These are phyloP conservation scores for Gobio occitaniae DNA, from an alignment of 2,797 vertebrate species.

Conservation along the genomic window DNA sequence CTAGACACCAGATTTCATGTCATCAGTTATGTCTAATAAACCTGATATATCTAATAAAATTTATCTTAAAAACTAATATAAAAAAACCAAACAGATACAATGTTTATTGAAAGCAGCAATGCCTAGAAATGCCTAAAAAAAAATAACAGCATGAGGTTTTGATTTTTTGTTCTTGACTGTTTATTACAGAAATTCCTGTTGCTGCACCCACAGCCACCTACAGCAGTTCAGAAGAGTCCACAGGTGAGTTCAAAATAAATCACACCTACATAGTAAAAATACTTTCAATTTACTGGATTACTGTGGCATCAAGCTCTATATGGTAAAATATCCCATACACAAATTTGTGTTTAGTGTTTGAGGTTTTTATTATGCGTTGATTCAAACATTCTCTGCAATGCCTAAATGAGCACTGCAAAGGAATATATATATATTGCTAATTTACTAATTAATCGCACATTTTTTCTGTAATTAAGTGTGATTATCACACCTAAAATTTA, in stretches of 20 bases:
- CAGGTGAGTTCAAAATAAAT: constrained; percentile 79
- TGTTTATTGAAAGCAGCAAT: constrained; percentile 12
- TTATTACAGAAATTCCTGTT: constrained; percentile 88
- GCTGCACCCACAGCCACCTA: constrained; percentile 88
- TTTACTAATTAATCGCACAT: too few species aligned
- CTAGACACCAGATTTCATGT: constrained; percentile 48
- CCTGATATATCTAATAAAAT: constrained; percentile 35
- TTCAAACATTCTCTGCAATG: neutral
- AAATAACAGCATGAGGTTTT: constrained; percentile 16
- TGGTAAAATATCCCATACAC: neutral
- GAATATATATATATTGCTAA: neutral
- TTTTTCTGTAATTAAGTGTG: too few species aligned
- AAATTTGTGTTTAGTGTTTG: neutral
- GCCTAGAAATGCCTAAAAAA: constrained; percentile 9
- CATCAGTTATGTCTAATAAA: constrained; percentile 45
- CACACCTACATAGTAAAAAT: neutral
- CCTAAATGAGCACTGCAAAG: neutral
- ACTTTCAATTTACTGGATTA: neutral
- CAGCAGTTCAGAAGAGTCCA: constrained; percentile 90
- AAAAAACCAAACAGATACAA: neutral
- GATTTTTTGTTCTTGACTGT: constrained; percentile 35
- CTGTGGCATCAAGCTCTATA: neutral
- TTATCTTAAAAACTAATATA: neutral
- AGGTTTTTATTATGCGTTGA: neutral
- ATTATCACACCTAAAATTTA: too few species aligned